Conservation (phyloP, 2,797 vertebrate species). For the Pangasius sanitwongsei region DNA sequence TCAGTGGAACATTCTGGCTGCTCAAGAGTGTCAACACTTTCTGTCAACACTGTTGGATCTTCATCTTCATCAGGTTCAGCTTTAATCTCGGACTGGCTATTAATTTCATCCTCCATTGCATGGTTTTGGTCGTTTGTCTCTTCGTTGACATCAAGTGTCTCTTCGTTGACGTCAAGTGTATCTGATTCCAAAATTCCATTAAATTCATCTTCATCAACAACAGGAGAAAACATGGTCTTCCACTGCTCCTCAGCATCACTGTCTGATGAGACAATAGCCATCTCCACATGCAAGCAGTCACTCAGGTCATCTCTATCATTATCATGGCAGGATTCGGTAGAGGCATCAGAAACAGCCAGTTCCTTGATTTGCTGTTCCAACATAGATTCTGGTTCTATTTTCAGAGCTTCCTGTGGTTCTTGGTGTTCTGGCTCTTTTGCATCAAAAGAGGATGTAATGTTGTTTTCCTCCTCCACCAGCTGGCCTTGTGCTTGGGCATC, state of each 20-base stretch:
- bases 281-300: constrained; percentile 73
- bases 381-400: constrained; percentile 59
- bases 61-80: constrained; percentile 34
- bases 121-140: constrained; percentile 27
- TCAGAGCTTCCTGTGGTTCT: constrained; percentile 17
- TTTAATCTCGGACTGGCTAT: constrained; percentile 21
- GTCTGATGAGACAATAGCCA: constrained; percentile 73
- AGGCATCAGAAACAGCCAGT: constrained; percentile 71
- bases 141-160: constrained; percentile 12
- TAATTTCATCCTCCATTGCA: constrained; percentile 23
- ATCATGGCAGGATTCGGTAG: constrained; percentile 71
- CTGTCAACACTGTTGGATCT: constrained; percentile 15
- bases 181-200: constrained; percentile 21
- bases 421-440: constrained; percentile 14
- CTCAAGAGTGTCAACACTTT: constrained; percentile 64
- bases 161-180: constrained; percentile 14
- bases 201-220: constrained; percentile 74
- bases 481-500: constrained; percentile 58
- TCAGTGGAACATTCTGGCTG: constrained; percentile 65
- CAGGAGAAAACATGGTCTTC: constrained; percentile 77
- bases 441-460: background rate
- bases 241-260: constrained; percentile 78
- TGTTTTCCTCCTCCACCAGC: background rate
- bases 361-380: constrained; percentile 70
- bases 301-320: constrained; percentile 68